These are phyloP conservation scores for Nemopilema nomurai DNA, from an alignment of 30 jellyfish, hydroid and myxozoan genomes.

Conservation along the genomic window DNA sequence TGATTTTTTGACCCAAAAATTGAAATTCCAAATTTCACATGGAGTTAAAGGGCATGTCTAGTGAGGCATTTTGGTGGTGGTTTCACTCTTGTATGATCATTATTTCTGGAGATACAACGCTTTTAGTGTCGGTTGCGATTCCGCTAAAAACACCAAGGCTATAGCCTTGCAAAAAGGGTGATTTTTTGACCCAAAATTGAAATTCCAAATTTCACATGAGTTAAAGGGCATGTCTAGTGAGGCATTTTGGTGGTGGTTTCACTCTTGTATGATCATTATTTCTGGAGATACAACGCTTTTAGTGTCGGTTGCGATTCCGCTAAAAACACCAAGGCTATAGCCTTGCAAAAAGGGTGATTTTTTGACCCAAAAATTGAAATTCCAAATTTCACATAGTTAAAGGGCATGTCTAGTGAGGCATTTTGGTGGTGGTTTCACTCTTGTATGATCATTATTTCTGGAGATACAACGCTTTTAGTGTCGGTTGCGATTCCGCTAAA, in stretches of 20 bases:
- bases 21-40: background rate
- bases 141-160: background rate
- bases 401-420: too few relatives aligned
- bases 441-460: background rate
- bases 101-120: background rate
- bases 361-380: background rate
- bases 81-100: background rate
- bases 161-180: background rate
- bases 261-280: background rate
- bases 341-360: background rate
- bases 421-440: too few relatives aligned
- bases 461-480: background rate
- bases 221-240: background rate
- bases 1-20: background rate
- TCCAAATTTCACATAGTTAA: too few relatives aligned
- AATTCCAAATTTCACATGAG: background rate
- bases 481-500: background rate
- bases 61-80: background rate
- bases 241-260: background rate
- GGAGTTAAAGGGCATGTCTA: background rate
- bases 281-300: background rate
- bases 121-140: background rate
- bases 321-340: background rate
- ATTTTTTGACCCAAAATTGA: too few relatives aligned
- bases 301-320: background rate